Conservation (phyloP, 2,113 vertebrate species). For the Macrotis lagotis region DNA sequence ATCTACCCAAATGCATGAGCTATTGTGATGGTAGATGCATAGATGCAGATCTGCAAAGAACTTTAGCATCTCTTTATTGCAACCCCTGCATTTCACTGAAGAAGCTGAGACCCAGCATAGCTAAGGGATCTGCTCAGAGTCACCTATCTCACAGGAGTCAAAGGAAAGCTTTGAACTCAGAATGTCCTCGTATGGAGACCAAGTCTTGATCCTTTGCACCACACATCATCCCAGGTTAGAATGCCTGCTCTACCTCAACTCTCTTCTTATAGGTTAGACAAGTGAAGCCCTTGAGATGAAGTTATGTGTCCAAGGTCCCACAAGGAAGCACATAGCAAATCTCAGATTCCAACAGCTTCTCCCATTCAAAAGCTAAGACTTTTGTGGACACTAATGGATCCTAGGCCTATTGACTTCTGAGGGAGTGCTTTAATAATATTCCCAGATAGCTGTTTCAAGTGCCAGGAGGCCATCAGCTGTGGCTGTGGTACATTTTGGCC, state of each 20-base stretch:
- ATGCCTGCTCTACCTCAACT: not conserved
- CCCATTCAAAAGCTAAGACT: not conserved
- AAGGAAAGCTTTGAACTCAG: not conserved
- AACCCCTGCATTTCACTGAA: not conserved
- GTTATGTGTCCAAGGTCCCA: not conserved
- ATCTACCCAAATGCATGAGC: not conserved
- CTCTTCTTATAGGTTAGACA: not conserved
- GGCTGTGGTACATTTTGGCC: constrained; percentile 16
- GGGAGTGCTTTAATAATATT: not conserved
- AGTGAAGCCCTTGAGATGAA: not conserved
- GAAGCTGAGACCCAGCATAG: no score
- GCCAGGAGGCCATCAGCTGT: constrained; percentile 1
- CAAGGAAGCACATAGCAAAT: not conserved
- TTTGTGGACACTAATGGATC: not conserved
- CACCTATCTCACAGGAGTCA: not conserved
- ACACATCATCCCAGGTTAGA: not conserved
- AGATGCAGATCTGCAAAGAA: not conserved
- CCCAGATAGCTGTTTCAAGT: not conserved
- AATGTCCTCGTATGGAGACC: not conserved
- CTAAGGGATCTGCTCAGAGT: not conserved
- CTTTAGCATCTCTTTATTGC: not conserved
- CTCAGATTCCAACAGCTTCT: not conserved
- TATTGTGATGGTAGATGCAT: not conserved
- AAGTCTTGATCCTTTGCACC: not conserved
- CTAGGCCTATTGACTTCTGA: not conserved